These are phyloP conservation scores for Ammodytes marinus DNA, from an alignment of 2,113 vertebrate genomes.

Conservation along the genomic window DNA sequence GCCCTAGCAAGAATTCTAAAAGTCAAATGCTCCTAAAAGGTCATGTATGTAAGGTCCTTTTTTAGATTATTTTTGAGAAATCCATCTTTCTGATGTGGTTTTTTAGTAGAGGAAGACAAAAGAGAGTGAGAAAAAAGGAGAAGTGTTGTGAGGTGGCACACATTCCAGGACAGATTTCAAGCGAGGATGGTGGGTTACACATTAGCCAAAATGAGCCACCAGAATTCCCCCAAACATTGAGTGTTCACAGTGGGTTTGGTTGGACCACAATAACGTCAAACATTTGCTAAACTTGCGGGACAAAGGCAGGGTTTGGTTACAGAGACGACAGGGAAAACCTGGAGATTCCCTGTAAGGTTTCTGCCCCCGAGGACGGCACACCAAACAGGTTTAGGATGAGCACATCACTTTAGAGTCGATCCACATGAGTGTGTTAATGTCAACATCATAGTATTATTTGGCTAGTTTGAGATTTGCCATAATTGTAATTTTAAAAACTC, in stretches of 20 bases:
- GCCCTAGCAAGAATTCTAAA: conserved; percentile 5
- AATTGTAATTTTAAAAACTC: neutral
- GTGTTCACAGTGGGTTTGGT: conserved; percentile 5
- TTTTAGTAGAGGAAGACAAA: neutral
- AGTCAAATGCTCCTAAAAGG: conserved; percentile 1
- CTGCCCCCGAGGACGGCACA: no score
- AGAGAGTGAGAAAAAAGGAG: neutral
- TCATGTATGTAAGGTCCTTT: conserved; percentile 8
- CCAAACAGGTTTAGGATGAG: neutral
- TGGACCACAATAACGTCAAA: conserved; percentile 27
- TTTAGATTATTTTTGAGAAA: conserved; percentile 3
- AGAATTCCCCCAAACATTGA: conserved; percentile 4
- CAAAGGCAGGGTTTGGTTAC: neutral
- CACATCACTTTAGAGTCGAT: neutral
- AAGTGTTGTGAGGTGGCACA: neutral
- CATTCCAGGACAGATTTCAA: neutral
- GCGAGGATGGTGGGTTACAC: conserved; percentile 9
- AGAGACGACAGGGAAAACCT: neutral
- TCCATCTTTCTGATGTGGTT: neutral
- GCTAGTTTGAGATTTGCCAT: neutral
- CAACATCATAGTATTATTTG: neutral
- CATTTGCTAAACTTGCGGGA: conserved; percentile 40
- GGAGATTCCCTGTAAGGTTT: neutral
- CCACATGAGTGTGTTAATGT: neutral
- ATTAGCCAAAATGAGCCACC: conserved; percentile 20